Evolutionary conservation across 2,113 vertebrate genomes (phyloP).

Genomic region (Miniopterus natalensis): DNA sequence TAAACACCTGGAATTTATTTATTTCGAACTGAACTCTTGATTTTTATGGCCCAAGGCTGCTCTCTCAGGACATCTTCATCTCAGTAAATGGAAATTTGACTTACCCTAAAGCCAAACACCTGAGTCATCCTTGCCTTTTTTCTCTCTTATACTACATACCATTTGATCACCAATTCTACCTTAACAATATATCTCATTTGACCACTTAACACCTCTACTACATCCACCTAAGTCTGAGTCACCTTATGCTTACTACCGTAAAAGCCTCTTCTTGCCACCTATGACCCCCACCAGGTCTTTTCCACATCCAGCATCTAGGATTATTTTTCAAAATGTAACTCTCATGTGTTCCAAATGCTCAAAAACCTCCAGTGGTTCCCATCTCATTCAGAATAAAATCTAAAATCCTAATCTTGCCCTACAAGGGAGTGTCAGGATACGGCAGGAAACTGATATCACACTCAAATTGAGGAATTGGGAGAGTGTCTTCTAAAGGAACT

Average conservation of each 20-base stretch:
- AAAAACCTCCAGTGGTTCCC: background rate
- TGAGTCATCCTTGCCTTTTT: background rate
- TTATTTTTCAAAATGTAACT: slow-evolving; percentile 17
- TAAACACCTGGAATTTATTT: background rate
- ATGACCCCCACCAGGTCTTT: background rate
- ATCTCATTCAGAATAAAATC: background rate
- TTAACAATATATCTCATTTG: background rate
- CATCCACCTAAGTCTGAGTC: background rate
- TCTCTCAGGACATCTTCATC: background rate
- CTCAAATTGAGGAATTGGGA: background rate
- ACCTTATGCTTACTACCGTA: background rate
- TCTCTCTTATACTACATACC: background rate
- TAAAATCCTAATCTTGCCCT: background rate
- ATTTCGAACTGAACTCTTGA: background rate
- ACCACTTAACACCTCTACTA: background rate
- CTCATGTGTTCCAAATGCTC: background rate
- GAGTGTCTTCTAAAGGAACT: background rate
- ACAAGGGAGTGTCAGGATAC: background rate
- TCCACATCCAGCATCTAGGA: background rate
- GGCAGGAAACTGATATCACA: background rate
- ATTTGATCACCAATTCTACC: background rate
- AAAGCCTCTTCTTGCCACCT: background rate
- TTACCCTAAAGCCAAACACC: background rate
- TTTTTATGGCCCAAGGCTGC: background rate
- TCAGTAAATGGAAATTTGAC: background rate